phyloP scores from a whole-genome alignment of 2,888 invertebrate species.

The Osmoderma eremita region DNA sequence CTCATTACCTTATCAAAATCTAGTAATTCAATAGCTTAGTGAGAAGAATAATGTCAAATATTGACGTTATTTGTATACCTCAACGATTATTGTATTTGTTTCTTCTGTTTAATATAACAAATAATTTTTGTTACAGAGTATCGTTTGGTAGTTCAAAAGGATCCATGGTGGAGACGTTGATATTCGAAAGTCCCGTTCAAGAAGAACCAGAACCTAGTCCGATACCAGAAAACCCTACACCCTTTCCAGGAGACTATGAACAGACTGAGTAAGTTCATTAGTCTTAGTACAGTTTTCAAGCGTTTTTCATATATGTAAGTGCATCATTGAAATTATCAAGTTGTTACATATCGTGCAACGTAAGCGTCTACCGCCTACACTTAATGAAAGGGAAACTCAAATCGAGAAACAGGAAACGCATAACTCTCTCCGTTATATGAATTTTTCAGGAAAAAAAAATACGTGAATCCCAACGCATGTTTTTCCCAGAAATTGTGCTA shows the following conservation, averaged over 20 bases:
- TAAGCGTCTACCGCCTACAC: too few species aligned
- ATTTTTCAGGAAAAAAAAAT: neutral
- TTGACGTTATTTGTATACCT: too few species aligned
- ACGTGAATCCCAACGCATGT: too few species aligned
- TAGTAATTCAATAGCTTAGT: too few species aligned
- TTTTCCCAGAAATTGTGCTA: conserved; percentile 13
- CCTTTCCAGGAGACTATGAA: conserved; percentile 63
- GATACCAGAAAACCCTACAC: conserved; percentile 64
- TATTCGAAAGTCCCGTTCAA: conserved; percentile 86
- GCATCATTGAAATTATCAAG: too few species aligned
- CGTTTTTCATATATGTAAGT: too few species aligned
- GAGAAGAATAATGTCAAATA: too few species aligned
- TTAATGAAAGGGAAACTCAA: neutral
- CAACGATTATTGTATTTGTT: too few species aligned
- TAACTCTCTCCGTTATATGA: neutral
- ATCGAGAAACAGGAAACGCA: conserved; percentile 8
- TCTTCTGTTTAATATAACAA: neutral
- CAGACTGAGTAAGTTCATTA: conserved; percentile 70
- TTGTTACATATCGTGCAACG: too few species aligned
- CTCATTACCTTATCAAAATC: too few species aligned
- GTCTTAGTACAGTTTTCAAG: too few species aligned
- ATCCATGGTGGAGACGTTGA: conserved; percentile 93
- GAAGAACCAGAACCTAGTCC: conserved; percentile 82
- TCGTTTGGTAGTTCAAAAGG: conserved; percentile 94
- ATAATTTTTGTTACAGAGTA: conserved; percentile 70